Conservation (phyloP, 2,888 invertebrate genomes). For the Thecophora atra region DNA sequence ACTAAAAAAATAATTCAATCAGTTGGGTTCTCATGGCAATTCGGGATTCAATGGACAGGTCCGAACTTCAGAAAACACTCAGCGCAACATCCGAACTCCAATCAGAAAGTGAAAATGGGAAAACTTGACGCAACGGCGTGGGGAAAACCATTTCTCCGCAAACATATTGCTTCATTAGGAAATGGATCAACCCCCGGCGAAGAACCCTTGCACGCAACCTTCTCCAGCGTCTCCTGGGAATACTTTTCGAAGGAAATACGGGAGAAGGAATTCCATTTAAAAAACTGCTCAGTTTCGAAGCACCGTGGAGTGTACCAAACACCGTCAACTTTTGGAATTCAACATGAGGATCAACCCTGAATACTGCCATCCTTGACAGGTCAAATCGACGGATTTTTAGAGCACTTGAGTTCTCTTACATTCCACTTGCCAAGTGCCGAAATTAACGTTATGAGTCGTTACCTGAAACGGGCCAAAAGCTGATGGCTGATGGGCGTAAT, state of each 20-base stretch:
- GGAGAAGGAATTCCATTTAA: background rate
- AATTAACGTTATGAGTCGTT: too few species aligned
- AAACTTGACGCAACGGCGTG: background rate
- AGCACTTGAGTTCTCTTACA: too few species aligned
- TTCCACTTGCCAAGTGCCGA: too few species aligned
- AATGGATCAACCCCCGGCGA: background rate
- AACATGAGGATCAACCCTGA: too few species aligned
- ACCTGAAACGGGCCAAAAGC: background rate
- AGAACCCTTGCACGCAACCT: background rate
- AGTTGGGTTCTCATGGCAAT: slow-evolving; percentile 7
- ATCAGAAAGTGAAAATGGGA: background rate
- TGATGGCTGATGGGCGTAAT: too few species aligned
- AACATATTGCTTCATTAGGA: background rate
- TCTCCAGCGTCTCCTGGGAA: background rate
- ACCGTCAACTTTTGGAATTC: too few species aligned
- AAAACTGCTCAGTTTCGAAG: too few species aligned
- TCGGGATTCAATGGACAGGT: slow-evolving; percentile 22
- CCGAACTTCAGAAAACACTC: background rate
- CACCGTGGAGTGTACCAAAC: too few species aligned
- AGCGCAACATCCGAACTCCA: background rate
- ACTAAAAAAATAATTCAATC: slow-evolving; percentile 3
- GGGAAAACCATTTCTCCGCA: background rate
- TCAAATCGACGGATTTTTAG: too few species aligned
- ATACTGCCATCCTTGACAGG: too few species aligned
- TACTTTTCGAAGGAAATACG: background rate